phyloP scores from a whole-genome alignment of 2,888 invertebrate species.

The Rhagonycha lutea region DNA sequence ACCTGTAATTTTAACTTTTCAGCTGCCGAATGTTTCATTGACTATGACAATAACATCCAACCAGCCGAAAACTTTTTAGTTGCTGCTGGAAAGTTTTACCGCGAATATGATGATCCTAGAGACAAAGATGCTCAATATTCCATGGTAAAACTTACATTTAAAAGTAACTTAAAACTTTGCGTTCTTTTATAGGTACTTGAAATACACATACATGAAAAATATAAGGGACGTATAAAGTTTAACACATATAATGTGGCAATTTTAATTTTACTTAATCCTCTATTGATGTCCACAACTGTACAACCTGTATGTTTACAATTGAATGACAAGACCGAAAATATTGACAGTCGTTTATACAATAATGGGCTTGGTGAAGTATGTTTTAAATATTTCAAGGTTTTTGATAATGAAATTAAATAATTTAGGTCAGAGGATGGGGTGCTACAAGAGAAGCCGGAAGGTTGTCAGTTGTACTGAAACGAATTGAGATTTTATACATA shows the following conservation, averaged over 20 bases:
- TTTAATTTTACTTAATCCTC: conserved; percentile 40
- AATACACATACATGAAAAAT: conserved; percentile 35
- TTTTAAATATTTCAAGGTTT: neutral
- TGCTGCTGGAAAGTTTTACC: conserved; percentile 45
- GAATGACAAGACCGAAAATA: conserved; percentile 17
- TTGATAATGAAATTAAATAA: no score
- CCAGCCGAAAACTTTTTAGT: conserved; percentile 29
- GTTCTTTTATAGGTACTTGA: conserved; percentile 31
- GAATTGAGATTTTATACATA: neutral
- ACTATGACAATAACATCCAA: conserved; percentile 16
- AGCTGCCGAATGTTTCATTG: neutral
- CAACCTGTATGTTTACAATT: conserved; percentile 49
- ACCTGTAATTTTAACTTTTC: neutral
- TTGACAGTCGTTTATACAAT: conserved; percentile 6
- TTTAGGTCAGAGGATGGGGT: neutral
- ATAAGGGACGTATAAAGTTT: conserved; percentile 36
- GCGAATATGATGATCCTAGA: conserved; percentile 35
- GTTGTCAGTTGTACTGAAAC: neutral
- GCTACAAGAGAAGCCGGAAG: neutral
- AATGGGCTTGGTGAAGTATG: conserved; percentile 35
- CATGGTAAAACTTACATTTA: neutral
- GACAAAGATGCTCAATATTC: conserved; percentile 29
- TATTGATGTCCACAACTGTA: conserved; percentile 44
- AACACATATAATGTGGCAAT: conserved; percentile 48
- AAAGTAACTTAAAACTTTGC: neutral